Conservation (phyloP, 2,113 vertebrate genomes). For the Bufo bufo region DNA sequence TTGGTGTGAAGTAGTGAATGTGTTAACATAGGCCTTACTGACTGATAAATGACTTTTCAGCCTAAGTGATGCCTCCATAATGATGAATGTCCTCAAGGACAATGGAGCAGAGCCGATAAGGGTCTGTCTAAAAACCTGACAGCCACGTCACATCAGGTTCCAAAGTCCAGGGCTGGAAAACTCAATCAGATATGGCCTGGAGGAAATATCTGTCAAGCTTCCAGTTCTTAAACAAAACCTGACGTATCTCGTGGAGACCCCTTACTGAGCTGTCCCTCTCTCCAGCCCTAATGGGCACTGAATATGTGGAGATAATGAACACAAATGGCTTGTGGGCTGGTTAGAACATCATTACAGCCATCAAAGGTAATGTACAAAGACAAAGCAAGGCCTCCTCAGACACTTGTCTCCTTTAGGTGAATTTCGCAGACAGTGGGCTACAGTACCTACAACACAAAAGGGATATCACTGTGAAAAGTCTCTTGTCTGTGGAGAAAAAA, state of each 20-base stretch:
- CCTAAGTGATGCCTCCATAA: background rate
- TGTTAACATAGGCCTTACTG: background rate
- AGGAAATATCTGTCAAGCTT: conserved; percentile 43
- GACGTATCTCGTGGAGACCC: conserved; percentile 49
- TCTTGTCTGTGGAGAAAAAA: background rate
- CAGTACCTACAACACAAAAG: background rate
- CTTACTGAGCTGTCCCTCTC: conserved; percentile 29
- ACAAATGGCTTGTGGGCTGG: conserved; percentile 13
- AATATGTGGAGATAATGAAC: conserved; percentile 53
- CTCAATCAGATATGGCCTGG: conserved; percentile 45
- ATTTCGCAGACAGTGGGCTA: background rate
- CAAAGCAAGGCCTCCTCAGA: conserved; percentile 10
- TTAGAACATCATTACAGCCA: background rate
- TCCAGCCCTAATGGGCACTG: conserved; percentile 1
- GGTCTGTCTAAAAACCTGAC: conserved; percentile 23
- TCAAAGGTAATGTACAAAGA: conserved; percentile 37
- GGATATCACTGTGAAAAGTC: background rate
- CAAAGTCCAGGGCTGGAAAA: conserved; percentile 28
- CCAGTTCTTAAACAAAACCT: conserved; percentile 40
- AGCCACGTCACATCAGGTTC: conserved; percentile 50
- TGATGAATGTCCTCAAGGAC: background rate
- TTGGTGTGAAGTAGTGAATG: background rate
- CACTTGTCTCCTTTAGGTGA: background rate
- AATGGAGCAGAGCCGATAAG: background rate
- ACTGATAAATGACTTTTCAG: background rate